Evolutionary conservation across 2,113 vertebrate genomes (phyloP).

Genomic region (Pyxicephalus adspersus): DNA sequence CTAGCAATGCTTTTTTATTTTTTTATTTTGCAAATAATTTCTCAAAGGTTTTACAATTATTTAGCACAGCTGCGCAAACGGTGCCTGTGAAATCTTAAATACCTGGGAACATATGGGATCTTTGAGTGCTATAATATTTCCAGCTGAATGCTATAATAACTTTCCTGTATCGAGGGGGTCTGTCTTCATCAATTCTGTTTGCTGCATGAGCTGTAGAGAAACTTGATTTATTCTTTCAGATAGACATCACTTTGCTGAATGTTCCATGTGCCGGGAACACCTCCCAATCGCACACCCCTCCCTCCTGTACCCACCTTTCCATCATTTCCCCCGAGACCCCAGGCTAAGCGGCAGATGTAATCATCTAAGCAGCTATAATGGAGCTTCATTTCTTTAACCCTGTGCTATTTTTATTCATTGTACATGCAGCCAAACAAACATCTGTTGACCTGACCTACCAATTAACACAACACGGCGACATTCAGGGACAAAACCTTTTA

Average conservation of each 20-base stretch:
- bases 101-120: conserved; percentile 15
- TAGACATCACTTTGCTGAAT: neutral
- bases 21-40: neutral
- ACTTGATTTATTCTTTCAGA: conserved; percentile 23
- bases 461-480: conserved; percentile 33
- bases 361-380: conserved; percentile 22
- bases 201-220: conserved; percentile 49
- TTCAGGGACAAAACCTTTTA: conserved; percentile 29
- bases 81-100: conserved; percentile 58
- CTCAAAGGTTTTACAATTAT: conserved; percentile 55
- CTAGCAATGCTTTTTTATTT: no score
- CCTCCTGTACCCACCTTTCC: neutral
- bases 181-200: conserved; percentile 58
- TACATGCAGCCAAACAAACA: conserved; percentile 44
- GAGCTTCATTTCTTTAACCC: conserved; percentile 23
- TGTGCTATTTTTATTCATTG: conserved; percentile 36
- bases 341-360: conserved; percentile 17
- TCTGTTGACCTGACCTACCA: conserved; percentile 54
- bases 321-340: neutral
- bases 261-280: neutral
- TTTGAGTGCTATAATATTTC: conserved; percentile 50
- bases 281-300: neutral
- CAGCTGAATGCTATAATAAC: conserved; percentile 59
- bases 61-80: conserved; percentile 59
- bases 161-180: conserved; percentile 55